These are phyloP conservation scores for Panagrolaimus sp. DNA, from an alignment of 1,140 invertebrate species.

Conservation along the genomic window DNA sequence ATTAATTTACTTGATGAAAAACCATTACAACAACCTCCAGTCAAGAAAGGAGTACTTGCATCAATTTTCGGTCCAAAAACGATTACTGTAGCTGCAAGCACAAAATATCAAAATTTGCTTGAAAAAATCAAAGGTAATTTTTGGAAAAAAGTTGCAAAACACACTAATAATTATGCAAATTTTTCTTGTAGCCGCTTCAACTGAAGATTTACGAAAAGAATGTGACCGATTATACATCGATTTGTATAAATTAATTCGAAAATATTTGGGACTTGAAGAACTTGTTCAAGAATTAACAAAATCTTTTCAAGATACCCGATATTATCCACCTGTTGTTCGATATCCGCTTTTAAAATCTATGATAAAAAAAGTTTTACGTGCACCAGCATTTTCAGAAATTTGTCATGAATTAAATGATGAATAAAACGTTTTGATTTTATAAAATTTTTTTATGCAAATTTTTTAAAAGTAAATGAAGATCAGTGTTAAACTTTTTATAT, in stretches of 20 bases:
- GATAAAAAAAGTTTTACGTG: conserved; percentile 86
- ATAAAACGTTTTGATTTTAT: background rate
- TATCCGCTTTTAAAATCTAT: conserved; percentile 88
- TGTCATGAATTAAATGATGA: conserved; percentile 69
- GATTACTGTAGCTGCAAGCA: conserved; percentile 37
- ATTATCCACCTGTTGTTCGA: conserved; percentile 85
- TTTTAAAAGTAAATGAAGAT: no score
- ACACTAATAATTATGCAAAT: conserved; percentile 20
- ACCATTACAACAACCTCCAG: conserved; percentile 75
- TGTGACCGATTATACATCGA: conserved; percentile 88
- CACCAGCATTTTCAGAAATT: conserved; percentile 88
- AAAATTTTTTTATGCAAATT: no score
- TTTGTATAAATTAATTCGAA: conserved; percentile 79
- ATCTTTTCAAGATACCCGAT: conserved; percentile 75
- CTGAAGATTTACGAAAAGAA: conserved; percentile 79
- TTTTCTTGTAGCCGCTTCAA: conserved; percentile 69
- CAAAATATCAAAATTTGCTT: conserved; percentile 32
- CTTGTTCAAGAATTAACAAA: conserved; percentile 81
- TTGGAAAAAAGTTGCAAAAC: background rate
- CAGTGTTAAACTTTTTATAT: no score
- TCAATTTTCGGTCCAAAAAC: conserved; percentile 35
- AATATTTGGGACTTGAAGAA: conserved; percentile 79
- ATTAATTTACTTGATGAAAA: conserved; percentile 74
- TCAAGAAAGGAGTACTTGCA: conserved; percentile 72
- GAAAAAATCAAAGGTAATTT: conserved; percentile 37